Percentiles rank a stretch among this genome's conserved stretches.
These are phyloP conservation scores for Strix aluco DNA, from an alignment of 2,113 vertebrate species.

Conservation along the genomic window DNA sequence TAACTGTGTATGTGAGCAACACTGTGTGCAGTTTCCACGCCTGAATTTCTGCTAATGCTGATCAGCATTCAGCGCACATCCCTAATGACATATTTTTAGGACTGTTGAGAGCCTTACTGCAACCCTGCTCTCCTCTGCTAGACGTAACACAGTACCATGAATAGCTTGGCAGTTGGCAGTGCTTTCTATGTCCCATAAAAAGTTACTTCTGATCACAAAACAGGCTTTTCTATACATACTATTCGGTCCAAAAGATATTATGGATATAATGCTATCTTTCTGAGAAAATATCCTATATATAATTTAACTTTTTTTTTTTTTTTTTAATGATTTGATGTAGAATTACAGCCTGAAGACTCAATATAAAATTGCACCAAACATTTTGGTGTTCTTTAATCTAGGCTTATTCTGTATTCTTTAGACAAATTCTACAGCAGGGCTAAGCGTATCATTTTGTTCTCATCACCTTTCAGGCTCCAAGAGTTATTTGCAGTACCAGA, in stretches of 20 bases:
- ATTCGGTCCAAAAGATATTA: background rate
- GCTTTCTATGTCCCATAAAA: background rate
- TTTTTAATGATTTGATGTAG: background rate
- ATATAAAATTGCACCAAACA: background rate
- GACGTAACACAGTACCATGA: background rate
- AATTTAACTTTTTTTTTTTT: background rate
- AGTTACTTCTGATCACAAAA: background rate
- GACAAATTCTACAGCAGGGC: background rate
- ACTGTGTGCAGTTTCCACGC: accelerated
- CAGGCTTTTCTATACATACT: background rate
- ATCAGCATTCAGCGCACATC: background rate
- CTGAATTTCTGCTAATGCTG: background rate
- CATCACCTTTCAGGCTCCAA: background rate
- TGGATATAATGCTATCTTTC: background rate
- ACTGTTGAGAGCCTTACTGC: background rate
- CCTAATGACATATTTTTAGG: background rate
- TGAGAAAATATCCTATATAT: background rate
- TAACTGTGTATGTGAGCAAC: accelerated
- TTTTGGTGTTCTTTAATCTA: background rate
- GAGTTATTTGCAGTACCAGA: background rate
- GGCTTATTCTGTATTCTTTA: background rate
- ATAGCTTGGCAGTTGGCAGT: background rate
- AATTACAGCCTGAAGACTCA: background rate
- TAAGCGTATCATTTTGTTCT: background rate
- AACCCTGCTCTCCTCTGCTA: background rate